Evolutionary conservation across 92 coral and sea anemone species (phyloP).

Genomic region (Ricordea florida): DNA sequence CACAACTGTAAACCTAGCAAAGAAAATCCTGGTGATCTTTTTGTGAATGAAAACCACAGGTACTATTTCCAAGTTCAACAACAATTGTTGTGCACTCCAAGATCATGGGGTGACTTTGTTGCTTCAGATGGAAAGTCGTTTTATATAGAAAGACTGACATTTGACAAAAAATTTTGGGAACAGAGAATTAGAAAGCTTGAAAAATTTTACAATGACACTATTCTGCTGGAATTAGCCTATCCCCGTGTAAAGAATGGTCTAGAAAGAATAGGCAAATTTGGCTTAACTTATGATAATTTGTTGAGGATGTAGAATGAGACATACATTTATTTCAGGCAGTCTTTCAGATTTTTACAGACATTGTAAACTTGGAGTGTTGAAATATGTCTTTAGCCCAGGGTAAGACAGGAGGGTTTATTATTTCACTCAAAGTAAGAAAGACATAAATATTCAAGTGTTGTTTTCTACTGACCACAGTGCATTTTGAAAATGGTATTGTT

Average conservation of each 20-base stretch:
- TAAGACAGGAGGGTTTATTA: neutral
- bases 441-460: neutral
- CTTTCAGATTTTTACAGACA: too few relatives aligned
- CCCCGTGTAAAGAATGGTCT: conserved; percentile 46
- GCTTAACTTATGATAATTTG: conserved; percentile 32
- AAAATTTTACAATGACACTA: conserved; percentile 21
- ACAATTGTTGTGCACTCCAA: conserved; percentile 21
- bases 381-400: neutral
- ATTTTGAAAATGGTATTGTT: too few relatives aligned
- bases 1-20: conserved; percentile 12
- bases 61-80: conserved; percentile 38
- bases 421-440: too few relatives aligned
- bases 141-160: conserved; percentile 16
- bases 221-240: conserved; percentile 48
- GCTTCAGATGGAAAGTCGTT: conserved; percentile 36
- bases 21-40: conserved; percentile 31
- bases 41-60: conserved; percentile 36
- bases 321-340: neutral
- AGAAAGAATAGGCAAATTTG: conserved; percentile 58
- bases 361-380: too few relatives aligned
- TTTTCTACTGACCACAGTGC: neutral
- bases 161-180: conserved; percentile 38
- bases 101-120: conserved; percentile 52
- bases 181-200: conserved; percentile 22
- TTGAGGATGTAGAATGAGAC: neutral